Evolutionary conservation across 2,888 invertebrate species (phyloP), one percentile per base, ranked within the genome.

Genomic region (Drosophila cognata): DNA sequence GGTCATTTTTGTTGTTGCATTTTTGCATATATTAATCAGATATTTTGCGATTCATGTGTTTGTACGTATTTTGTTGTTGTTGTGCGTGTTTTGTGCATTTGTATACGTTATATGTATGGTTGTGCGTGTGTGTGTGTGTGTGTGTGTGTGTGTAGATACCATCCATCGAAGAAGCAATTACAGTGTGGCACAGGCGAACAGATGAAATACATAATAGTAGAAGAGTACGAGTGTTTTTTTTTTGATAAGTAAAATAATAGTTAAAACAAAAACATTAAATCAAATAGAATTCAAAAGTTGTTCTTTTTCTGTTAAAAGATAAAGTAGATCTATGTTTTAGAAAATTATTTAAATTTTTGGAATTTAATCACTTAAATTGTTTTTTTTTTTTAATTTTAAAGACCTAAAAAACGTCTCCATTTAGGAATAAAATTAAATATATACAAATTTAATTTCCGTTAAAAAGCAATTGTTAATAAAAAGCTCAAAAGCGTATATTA

Each of bases 131-230:
- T 75, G 68, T 61, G 61, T 71, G 69, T 60, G 59, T 72, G 74
- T 66, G 69, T 68, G 60, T 66, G 48, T 73, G 64, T 77, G 71
- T 74, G 71, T 85, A 81, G 85, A 82, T 88, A 92, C 90, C 92
- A 92, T 92, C 92, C 92, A 92, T 92, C 92, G 92, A 75, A 82
- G 89, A 92, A 92, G 92, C 92, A 89, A 90, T 85, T 87, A 89
- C 86, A 88, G 75, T 84, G 74, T 84, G 84, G 84, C 88, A 91
- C 91, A 92, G 91, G 92, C 92, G 92, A 92, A 92, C 91, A 92
- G 93, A 91, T 92, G 92, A 92, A 90, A 92, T 89, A 90, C 92
- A 92, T 91, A 91, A 79, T 79, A 90, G 88, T 89, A 88, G 88
- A 89, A 86, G 78, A 89, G 78, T 78, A 88, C 88, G 87, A 86